A percentile compares a stretch with the other conserved stretches of the same genome.
These are phyloP conservation scores for Chelon auratus DNA, from an alignment of 2,797 vertebrate species.

Conservation along the genomic window DNA sequence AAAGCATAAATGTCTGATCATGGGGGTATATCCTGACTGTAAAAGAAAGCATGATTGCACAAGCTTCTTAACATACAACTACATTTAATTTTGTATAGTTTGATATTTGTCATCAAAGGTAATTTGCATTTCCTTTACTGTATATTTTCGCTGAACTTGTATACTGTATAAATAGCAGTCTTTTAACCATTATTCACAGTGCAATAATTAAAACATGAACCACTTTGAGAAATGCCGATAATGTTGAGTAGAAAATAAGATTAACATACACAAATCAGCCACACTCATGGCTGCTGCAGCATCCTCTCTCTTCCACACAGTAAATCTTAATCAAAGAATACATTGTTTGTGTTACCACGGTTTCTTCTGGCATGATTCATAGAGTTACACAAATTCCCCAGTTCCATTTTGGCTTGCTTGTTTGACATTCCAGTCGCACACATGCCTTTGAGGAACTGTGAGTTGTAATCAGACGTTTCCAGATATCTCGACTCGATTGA, in stretches of 20 bases:
- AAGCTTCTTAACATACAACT: neutral
- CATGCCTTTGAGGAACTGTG: slow-evolving; percentile 66
- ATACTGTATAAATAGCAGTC: neutral
- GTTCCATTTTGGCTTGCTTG: slow-evolving; percentile 26
- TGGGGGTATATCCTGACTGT: neutral
- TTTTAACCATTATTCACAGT: neutral
- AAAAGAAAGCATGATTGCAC: neutral
- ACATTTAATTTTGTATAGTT: neutral
- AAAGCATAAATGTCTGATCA: neutral
- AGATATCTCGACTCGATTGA: slow-evolving; percentile 74
- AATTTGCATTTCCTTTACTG: neutral
- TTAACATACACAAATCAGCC: neutral
- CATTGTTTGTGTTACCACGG: slow-evolving; percentile 29
- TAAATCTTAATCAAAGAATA: slow-evolving; percentile 47
- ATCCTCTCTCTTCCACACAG: slow-evolving; percentile 2
- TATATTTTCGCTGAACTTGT: neutral
- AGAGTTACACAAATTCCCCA: slow-evolving; percentile 40
- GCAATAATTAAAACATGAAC: slow-evolving; percentile 4
- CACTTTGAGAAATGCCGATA: neutral
- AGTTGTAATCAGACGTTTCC: slow-evolving; percentile 76
- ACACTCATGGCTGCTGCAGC: slow-evolving; percentile 9
- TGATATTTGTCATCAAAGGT: neutral
- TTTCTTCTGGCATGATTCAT: slow-evolving; percentile 23
- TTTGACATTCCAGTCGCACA: slow-evolving; percentile 71
- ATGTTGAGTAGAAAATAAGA: slow-evolving; percentile 5